A percentile compares a stretch with the other conserved stretches of the same genome.
Conservation (phyloP, 1,140 invertebrate species). For the Cherax destructor region DNA sequence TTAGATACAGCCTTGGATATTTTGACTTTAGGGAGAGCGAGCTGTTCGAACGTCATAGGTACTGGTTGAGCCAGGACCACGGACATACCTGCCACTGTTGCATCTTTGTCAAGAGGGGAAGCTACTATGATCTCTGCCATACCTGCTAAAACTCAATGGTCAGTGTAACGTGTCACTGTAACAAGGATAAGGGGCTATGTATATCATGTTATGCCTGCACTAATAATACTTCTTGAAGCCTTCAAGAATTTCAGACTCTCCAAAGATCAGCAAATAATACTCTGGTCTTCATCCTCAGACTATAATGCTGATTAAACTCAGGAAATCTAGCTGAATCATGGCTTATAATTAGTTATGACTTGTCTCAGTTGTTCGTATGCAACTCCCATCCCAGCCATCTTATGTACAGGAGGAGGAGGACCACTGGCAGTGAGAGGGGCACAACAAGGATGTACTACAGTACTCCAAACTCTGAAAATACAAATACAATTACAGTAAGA, state of each 20-base stretch:
- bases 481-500: neutral
- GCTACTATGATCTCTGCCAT: neutral
- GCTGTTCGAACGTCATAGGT: neutral
- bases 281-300: neutral
- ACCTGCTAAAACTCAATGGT: neutral
- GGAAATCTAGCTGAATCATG: neutral
- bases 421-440: slow-evolving; percentile 47
- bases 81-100: neutral
- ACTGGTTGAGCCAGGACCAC: neutral
- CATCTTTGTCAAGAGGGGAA: neutral
- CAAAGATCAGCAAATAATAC: neutral
- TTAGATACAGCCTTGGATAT: neutral
- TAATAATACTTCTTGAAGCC: neutral
- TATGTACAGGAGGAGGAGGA: slow-evolving; percentile 46
- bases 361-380: slow-evolving; percentile 49
- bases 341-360: neutral
- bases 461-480: slow-evolving; percentile 37
- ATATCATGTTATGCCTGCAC: too few relatives aligned
- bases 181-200: too few relatives aligned
- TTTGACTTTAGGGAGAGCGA: neutral
- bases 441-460: slow-evolving; percentile 48
- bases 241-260: neutral
- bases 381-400: slow-evolving; percentile 60
- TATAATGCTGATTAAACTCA: neutral
- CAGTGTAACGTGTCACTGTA: neutral